These are phyloP conservation scores for Polypterus senegalus DNA, from an alignment of 2,113 vertebrate genomes.

Conservation along the genomic window DNA sequence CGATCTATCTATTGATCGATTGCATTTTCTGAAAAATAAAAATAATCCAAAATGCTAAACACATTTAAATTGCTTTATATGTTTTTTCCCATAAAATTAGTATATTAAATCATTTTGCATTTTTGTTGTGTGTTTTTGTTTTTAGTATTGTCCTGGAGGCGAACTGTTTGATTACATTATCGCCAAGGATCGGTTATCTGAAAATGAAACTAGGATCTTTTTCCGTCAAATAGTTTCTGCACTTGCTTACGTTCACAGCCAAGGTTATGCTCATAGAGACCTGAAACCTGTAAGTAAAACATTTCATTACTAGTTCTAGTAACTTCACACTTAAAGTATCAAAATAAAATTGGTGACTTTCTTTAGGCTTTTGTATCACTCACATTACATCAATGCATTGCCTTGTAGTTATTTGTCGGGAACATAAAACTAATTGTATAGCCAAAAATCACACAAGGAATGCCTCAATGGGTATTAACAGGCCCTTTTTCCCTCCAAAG, in stretches of 20 bases:
- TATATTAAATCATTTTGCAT: conserved; percentile 1
- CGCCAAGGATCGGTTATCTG: conserved; percentile 75
- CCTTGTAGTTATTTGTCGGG: too few species aligned
- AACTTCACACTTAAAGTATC: not conserved
- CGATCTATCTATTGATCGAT: too few species aligned
- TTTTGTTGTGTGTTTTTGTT: conserved; percentile 4
- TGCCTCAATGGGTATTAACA: too few species aligned
- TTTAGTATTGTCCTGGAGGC: conserved; percentile 85
- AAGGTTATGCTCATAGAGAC: conserved; percentile 86
- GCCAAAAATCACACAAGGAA: too few species aligned
- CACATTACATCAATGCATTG: too few species aligned
- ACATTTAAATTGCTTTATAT: not conserved
- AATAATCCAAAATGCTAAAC: too few species aligned
- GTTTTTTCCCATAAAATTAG: not conserved
- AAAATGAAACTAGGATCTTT: conserved; percentile 78
- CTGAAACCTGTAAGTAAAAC: conserved; percentile 73
- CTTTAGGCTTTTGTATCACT: not conserved
- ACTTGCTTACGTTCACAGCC: conserved; percentile 80
- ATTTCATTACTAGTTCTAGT: not conserved
- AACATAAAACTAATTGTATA: too few species aligned
- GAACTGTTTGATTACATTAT: conserved; percentile 93
- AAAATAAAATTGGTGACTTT: not conserved
- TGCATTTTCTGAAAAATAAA: too few species aligned
- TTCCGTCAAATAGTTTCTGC: conserved; percentile 89
- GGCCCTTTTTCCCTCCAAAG: too few species aligned